Evolutionary conservation across 2,888 invertebrate genomes (phyloP), one percentile per base, ranked within the genome.

Genomic region (Drosophila helvetica): DNA sequence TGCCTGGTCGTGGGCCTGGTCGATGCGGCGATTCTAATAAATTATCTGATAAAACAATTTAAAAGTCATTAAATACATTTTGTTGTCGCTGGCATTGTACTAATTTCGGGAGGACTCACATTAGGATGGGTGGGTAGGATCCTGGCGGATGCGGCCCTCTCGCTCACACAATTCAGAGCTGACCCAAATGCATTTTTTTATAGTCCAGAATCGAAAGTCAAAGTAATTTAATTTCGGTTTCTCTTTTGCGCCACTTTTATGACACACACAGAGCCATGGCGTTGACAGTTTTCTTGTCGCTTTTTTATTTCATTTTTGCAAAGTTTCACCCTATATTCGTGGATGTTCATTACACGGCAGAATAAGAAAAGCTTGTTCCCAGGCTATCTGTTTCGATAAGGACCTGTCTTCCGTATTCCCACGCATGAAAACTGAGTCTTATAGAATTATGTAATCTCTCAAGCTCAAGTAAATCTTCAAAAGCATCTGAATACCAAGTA

Each of bases 21-120:
- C 15, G 15, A 45, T 19, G 52, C 55, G 55, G 64, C 62, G 63
- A 71, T 64, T 75, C 64, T 65, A 75, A 76, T 75, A 76, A 75
- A 76, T 68, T 72, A 64, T 68, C 76, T 75, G 76, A 75, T 75
- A 75, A 75, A 76, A 76, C 67, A 75, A 76, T 76, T 75, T 72
- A 61, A 72, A 75, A 72, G 76, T 64, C 71, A 76, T 76, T 75
- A 76, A 76, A 76, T 61, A 55, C 52, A 63, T 47, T 61, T 75
- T 43, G 25, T 60, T 66, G 67, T 62, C 43, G 45, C 53, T 48
- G 66, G 43, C 52, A 55, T 56, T 74, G 50, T 59, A 75, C 61
- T 67, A 56, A 75, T 74, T 74, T 69, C 33, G 4, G 22, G 18
- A 15, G 57, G 45, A 38, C 58, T 15, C 33, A 53, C 56, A 57